Evolutionary conservation across 2,888 invertebrate species (phyloP).

Genomic region (Prosapia bicincta): DNA sequence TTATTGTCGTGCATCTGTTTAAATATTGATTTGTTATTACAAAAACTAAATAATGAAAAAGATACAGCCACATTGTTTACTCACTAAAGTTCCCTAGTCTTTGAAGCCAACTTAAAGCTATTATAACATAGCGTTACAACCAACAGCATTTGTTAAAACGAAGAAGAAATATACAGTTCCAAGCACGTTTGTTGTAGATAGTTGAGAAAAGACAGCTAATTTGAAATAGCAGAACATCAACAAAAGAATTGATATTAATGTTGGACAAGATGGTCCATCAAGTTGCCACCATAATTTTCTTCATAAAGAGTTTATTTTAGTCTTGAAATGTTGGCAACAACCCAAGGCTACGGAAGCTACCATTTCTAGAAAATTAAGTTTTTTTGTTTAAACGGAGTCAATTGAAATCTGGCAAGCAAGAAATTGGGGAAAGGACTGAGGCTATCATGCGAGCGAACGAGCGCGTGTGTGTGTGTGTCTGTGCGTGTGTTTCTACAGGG

Average conservation of each 20-base stretch:
- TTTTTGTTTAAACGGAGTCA: background rate
- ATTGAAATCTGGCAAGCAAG: background rate
- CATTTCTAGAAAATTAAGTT: background rate
- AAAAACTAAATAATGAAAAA: too few relatives aligned
- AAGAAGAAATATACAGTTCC: too few relatives aligned
- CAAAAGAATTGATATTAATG: background rate
- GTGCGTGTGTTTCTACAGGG: background rate
- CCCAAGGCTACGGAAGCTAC: conserved; percentile 2
- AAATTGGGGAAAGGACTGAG: too few relatives aligned
- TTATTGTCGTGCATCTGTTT: too few relatives aligned
- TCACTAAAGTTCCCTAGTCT: too few relatives aligned
- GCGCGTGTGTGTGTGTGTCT: background rate
- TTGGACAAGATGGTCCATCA: background rate
- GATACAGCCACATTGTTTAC: too few relatives aligned
- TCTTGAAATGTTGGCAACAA: background rate
- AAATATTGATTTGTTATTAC: too few relatives aligned
- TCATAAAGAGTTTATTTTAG: background rate
- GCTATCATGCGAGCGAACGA: too few relatives aligned
- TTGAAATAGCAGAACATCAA: background rate
- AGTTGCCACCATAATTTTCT: background rate
- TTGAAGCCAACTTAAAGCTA: too few relatives aligned
- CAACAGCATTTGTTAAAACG: too few relatives aligned
- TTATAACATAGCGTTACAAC: too few relatives aligned
- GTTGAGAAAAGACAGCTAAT: background rate
- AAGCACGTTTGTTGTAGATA: background rate